These are phyloP conservation scores for Machimus atricapillus DNA, from an alignment of 2,888 invertebrate genomes.

Conservation along the genomic window DNA sequence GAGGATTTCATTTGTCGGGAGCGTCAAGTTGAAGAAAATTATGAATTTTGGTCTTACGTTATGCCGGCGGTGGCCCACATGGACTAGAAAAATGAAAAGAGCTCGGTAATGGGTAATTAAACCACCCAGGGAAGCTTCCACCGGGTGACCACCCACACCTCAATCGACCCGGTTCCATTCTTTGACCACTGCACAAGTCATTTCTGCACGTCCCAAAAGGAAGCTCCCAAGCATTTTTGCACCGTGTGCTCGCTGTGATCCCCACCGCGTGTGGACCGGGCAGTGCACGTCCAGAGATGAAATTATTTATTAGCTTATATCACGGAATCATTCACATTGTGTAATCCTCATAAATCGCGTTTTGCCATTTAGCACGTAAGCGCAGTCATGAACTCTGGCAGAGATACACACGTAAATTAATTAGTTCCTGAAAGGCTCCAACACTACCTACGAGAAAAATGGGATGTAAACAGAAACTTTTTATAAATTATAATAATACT, in stretches of 20 bases:
- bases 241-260: not conserved
- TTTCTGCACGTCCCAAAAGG: not conserved
- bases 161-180: not conserved
- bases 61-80: not conserved
- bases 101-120: not conserved
- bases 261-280: not conserved
- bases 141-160: not conserved
- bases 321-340: slow-evolving; percentile 21
- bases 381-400: not conserved
- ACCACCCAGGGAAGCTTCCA: not conserved
- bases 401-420: not conserved
- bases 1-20: not conserved
- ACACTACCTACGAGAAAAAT: not conserved
- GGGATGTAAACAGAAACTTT: too few relatives aligned
- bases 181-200: not conserved
- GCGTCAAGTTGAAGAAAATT: not conserved
- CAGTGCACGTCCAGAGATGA: slow-evolving; percentile 10
- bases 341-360: not conserved
- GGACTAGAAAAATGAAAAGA: not conserved
- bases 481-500: not conserved
- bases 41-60: not conserved
- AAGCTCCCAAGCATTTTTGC: not conserved
- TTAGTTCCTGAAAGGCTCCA: not conserved
- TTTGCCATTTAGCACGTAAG: slow-evolving; percentile 17
- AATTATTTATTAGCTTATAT: slow-evolving; percentile 35